Base-by-base conservation (phyloP, 2,888 invertebrate genomes). In the Furcula furcula region DNA sequence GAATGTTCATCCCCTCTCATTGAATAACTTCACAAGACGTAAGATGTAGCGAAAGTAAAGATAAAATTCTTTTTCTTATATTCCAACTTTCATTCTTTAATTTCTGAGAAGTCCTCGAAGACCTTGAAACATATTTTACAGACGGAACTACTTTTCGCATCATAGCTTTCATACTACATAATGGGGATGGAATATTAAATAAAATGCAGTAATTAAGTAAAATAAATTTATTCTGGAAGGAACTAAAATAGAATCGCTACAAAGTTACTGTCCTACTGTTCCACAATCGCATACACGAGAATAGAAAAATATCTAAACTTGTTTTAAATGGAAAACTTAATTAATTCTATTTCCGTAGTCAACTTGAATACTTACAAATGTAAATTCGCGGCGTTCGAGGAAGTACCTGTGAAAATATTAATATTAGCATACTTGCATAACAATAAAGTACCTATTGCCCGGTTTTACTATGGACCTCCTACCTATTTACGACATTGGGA, bases 11-110 rank as follows among this genome's bases (percentile, higher is more conserved):
- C 46, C 55, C 46, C 48, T 23, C 32, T 25, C 29, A 25, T 54
- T 60, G 33, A 44, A 34, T 38, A 45, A 40, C 37, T 36, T 34
- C 52, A 40, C 52, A 57, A 60, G 51, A n/a, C n/a, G n/a, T n/a
- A n/a, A n/a, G n/a, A n/a, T n/a, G 64, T 66, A 65, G 65, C 58
- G 73, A 74, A 73, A 73, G 69, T 70, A 40, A 56, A n/a, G n/a
- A n/a, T n/a, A n/a, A n/a, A n/a, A 45, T 41, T 44, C 31, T 40
- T 42, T 46, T 36, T 26, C 41, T 40, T 33, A 32, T 41, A 31
- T 35, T 36, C 10, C 21, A 39, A 56, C 54, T 53, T 53, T 53
- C 59, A 31, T 49, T 40, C 19, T 29, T 36, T 28, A 11, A 28
- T 11, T 28, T 18, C 7, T 34, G 20, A 20, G 20, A 28, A 32